Conservation (phyloP, 2,113 vertebrate species). For the Chamaea fasciata region DNA sequence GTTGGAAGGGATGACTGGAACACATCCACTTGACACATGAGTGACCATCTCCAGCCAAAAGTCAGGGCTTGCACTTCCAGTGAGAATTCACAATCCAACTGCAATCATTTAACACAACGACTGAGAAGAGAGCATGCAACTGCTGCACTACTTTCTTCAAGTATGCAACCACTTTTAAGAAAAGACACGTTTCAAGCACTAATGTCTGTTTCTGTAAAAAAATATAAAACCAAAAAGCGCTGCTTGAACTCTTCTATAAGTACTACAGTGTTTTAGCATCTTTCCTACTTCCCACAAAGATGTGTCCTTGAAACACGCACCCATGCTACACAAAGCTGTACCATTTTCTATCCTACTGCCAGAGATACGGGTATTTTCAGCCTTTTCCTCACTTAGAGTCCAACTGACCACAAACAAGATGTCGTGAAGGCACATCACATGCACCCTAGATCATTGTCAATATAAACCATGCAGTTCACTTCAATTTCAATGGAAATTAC, state of each 20-base stretch:
- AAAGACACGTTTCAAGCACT: background rate
- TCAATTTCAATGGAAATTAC: background rate
- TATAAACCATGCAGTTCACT: background rate
- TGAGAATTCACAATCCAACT: background rate
- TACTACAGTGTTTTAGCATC: background rate
- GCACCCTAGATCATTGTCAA: background rate
- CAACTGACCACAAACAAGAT: background rate
- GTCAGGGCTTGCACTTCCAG: background rate
- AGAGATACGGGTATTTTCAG: background rate
- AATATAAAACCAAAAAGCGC: accelerated
- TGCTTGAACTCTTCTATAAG: background rate
- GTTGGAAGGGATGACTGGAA: background rate
- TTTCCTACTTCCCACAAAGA: background rate
- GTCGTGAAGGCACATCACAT: background rate
- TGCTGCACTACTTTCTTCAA: background rate
- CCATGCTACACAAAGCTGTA: background rate
- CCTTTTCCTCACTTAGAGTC: background rate
- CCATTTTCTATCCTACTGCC: background rate
- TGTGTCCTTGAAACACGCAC: accelerated
- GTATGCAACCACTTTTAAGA: background rate
- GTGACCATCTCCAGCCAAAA: background rate
- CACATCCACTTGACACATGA: background rate
- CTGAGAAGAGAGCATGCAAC: background rate
- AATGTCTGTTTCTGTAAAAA: background rate
- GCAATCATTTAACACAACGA: background rate